These are phyloP conservation scores for Cyrtonyx montezumae DNA, from an alignment of 2,113 vertebrate species.

Conservation along the genomic window DNA sequence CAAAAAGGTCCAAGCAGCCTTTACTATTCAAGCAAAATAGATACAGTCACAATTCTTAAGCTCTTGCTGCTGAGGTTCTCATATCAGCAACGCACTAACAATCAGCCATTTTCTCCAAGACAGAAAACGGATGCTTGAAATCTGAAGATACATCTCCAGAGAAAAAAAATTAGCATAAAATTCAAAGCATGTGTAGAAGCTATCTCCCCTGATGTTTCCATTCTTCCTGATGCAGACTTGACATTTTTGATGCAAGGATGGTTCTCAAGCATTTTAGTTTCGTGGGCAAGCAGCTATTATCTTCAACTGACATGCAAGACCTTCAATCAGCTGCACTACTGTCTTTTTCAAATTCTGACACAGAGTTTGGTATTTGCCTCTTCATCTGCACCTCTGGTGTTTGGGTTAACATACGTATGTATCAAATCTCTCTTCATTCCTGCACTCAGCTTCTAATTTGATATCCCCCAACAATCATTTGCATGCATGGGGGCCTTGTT, in stretches of 20 bases:
- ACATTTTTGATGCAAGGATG: neutral
- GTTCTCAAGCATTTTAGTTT: neutral
- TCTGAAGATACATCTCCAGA: neutral
- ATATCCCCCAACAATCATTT: neutral
- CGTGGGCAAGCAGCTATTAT: neutral
- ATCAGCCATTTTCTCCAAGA: neutral
- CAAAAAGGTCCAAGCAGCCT: neutral
- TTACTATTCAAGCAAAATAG: neutral
- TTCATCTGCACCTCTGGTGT: neutral
- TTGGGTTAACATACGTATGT: neutral
- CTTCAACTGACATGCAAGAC: neutral
- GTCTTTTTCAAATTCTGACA: neutral
- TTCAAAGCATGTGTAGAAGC: neutral
- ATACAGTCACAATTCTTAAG: neutral
- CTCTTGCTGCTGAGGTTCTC: neutral
- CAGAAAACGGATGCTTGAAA: neutral
- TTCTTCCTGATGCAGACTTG: neutral
- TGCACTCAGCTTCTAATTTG: neutral
- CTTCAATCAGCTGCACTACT: neutral
- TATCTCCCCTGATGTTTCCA: neutral
- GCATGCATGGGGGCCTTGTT: neutral
- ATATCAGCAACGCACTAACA: neutral
- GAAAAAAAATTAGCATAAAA: neutral
- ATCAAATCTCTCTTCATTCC: neutral
- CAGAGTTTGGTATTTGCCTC: neutral